A percentile compares a stretch with the other conserved stretches of the same genome.
These are phyloP conservation scores for Notiomystis cincta DNA, from an alignment of 2,113 vertebrate species.

Conservation along the genomic window DNA sequence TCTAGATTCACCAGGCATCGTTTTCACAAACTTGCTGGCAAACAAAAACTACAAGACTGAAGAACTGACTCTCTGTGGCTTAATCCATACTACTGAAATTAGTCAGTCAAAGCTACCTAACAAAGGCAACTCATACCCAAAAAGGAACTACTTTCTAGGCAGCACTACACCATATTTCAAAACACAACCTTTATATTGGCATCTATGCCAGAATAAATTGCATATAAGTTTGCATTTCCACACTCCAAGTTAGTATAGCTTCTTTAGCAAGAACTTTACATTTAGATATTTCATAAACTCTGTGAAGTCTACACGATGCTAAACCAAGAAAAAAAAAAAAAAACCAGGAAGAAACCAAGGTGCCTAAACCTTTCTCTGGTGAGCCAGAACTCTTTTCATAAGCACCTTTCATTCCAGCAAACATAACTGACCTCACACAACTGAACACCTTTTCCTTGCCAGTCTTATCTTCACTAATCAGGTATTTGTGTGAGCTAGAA, in stretches of 20 bases:
- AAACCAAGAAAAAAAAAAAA: not conserved
- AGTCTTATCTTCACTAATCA: slow-evolving; percentile 12
- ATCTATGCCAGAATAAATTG: not conserved
- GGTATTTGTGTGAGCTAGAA: slow-evolving; percentile 22
- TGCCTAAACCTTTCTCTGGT: not conserved
- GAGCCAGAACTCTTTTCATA: not conserved
- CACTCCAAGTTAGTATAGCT: accelerated
- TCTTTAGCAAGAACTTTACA: not conserved
- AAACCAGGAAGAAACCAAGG: not conserved
- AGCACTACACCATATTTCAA: not conserved
- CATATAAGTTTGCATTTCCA: not conserved
- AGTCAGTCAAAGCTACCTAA: not conserved
- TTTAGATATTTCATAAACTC: not conserved
- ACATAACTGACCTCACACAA: not conserved
- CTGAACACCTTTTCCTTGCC: not conserved
- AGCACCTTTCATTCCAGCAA: not conserved
- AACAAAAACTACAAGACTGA: not conserved
- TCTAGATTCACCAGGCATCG: not conserved
- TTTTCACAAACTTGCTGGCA: not conserved
- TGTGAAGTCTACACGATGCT: not conserved
- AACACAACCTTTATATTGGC: not conserved
- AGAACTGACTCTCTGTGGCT: not conserved
- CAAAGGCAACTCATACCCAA: not conserved
- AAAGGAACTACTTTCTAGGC: not conserved
- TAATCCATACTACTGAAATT: not conserved